Evolutionary conservation across 2,113 vertebrate species (phyloP), one percentile per base, ranked within the genome.

Genomic region (Drymodes brunneopygia): DNA sequence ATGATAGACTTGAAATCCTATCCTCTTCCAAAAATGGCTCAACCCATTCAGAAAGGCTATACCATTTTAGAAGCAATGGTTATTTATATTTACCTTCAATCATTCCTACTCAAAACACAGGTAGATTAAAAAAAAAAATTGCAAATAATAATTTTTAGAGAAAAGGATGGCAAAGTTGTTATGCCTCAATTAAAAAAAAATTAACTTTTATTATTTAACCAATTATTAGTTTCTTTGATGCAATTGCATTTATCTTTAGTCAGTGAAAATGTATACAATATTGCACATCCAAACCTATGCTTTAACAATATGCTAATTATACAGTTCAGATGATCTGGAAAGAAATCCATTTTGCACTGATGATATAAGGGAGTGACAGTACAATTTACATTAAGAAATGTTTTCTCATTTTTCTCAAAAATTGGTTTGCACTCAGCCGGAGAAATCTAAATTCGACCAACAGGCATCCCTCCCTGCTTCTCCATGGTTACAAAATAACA

Each of bases 371-470:
- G 74, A 95, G 87, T 95, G 96, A 97, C 94, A 97, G 96, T 91
- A 95, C 74, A 94, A 95, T 97, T 96, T 97, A 96, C 95, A 95
- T 96, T 97, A 95, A 80, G 90, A 94, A 95, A 96, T 90, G 90
- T 94, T 97, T 96, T 96, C 96, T 95, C 93, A 92, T 93, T 96
- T 96, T 95, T 96, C 92, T 96, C 85, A 94, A 96, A 97, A 95
- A 96, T 94, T 96, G 93, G 90, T 97, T 96, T 97, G 94, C 93
- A 96, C 92, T 95, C 94, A 96, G 92, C 93, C 90, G 88, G 66
- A 96, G 96, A 96, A 95, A 96, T 94, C 85, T 94, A 96, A 96
- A 96, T 96, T 97, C 72, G 53, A 86, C 93, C 94, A 95, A 94
- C 57, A 96, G 92, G 74, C 93, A 91, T 70, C 71, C 78, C 84